These are phyloP conservation scores for Pseudochromis fuscus DNA, from an alignment of 2,797 vertebrate species.

Conservation along the genomic window DNA sequence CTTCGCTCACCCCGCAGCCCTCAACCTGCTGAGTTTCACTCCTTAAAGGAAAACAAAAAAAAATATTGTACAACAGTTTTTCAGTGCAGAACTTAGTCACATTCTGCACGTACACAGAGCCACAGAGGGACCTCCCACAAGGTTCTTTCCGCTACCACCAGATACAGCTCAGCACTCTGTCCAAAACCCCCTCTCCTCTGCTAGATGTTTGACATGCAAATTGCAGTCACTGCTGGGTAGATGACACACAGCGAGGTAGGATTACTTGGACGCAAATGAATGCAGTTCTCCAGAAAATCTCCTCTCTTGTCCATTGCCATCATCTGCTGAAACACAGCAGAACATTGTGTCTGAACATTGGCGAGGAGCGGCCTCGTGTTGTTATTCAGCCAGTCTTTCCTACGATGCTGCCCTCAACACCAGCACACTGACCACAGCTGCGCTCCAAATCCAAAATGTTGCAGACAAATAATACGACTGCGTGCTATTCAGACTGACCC, in stretches of 20 bases:
- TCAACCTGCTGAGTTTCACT: conserved; percentile 63
- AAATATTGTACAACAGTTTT: conserved; percentile 61
- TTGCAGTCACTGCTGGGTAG: conserved; percentile 54
- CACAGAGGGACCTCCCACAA: conserved; percentile 69
- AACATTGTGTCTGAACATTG: conserved; percentile 65
- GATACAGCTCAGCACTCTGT: conserved; percentile 34
- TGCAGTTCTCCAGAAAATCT: conserved; percentile 47
- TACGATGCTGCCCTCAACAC: conserved; percentile 44
- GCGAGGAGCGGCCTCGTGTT: conserved; percentile 34
- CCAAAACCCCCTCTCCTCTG: conserved; percentile 20
- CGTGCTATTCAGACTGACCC: conserved; percentile 23
- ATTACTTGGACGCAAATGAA: conserved; percentile 59
- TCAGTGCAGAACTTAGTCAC: conserved; percentile 60
- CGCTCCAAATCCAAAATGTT: conserved; percentile 38
- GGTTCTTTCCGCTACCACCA: conserved; percentile 42
- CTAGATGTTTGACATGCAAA: conserved; percentile 47
- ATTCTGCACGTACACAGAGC: conserved; percentile 76
- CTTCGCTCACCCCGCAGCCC: conserved; percentile 37
- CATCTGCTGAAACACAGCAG: conserved; percentile 60
- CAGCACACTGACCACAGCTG: conserved; percentile 59
- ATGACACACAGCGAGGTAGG: conserved; percentile 65
- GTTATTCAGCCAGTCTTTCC: conserved; percentile 54
- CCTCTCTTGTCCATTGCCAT: conserved; percentile 39
- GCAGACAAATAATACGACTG: conserved; percentile 37
- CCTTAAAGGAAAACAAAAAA: conserved; percentile 73